Evolutionary conservation across 2,888 invertebrate genomes (phyloP), one percentile per base, ranked within the genome.

Genomic region (Ectropis crepuscularia): DNA sequence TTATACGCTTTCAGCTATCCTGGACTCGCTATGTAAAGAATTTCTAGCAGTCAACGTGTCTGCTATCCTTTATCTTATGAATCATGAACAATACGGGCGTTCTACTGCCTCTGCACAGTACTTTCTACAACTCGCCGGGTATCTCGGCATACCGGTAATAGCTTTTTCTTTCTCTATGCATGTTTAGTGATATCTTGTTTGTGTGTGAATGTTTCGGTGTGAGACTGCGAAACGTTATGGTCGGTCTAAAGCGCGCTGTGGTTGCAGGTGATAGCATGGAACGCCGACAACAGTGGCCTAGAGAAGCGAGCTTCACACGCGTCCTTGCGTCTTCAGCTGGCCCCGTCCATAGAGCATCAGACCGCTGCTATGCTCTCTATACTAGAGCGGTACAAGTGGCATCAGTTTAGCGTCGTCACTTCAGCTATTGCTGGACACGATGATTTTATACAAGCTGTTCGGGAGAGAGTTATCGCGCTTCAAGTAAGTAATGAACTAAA

Each of bases 291-390:
- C 89, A 98, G 98, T 46, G 99, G 98, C 45, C 94, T 98, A 64
- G 95, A 95, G 79, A 92, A 95, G 70, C 89, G 96, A 71, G 97
- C 97, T 46, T 97, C 97, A 37, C 97, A 98, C 87, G 97, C 97
- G 55, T 97, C 97, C 65, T 93, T 98, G 77, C 97, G 97, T 80
- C 94, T 98, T 71, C 99, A 99, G 90, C 94, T 99, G 86, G 99
- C 99, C 61, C 99, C 99, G 68, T 98, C 98, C 60, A 95, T 99
- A 77, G 98, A 98, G 88, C 99, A 99, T 86, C 99, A 98, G 91
- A 98, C 98, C 46, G 96, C 97, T 57, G 99, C 99, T 60, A 99
- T 99, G 98, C 89, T 99, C 77, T 97, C 97, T 82, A 97, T 99
- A 80, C 93, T 99, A 81, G 97, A 97, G 88, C 95, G 99, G 74